Percentiles rank a stretch among this genome's conserved stretches.
Conservation (phyloP, 2,888 invertebrate species). For the Mantis religiosa region DNA sequence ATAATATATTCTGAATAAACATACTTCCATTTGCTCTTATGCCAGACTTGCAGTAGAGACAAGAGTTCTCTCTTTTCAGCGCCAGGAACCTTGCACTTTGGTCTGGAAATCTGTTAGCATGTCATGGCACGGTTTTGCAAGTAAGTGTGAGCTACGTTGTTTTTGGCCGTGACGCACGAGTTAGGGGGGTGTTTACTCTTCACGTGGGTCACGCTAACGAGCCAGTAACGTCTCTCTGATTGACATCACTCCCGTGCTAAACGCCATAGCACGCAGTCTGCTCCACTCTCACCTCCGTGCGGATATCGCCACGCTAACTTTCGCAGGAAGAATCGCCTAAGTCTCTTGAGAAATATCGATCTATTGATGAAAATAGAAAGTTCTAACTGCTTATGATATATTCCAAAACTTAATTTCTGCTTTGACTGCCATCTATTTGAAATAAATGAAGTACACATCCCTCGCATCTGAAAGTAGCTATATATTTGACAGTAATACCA, state of each 20-base stretch:
- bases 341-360: not conserved
- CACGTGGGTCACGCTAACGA: conserved; percentile 19
- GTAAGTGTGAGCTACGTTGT: not conserved
- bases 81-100: not conserved
- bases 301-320: not conserved
- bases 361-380: not conserved
- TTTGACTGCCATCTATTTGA: no score
- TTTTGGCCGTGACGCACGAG: not conserved
- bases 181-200: not conserved
- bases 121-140: not conserved
- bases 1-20: not conserved
- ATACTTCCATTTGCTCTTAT: not conserved
- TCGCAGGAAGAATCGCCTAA: not conserved
- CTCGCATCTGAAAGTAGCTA: no score
- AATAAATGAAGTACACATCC: no score
- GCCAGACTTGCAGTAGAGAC: not conserved
- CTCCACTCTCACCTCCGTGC: not conserved
- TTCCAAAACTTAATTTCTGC: no score
- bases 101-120: not conserved
- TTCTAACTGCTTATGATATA: not conserved
- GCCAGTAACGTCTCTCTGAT: conserved; percentile 7
- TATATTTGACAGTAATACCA: no score
- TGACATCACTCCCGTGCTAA: conserved; percentile 4
- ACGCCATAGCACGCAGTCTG: not conserved
- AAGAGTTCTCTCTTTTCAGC: not conserved